Evolutionary conservation across 2,113 vertebrate species (phyloP).

Genomic region (Etheostoma spectabile): DNA sequence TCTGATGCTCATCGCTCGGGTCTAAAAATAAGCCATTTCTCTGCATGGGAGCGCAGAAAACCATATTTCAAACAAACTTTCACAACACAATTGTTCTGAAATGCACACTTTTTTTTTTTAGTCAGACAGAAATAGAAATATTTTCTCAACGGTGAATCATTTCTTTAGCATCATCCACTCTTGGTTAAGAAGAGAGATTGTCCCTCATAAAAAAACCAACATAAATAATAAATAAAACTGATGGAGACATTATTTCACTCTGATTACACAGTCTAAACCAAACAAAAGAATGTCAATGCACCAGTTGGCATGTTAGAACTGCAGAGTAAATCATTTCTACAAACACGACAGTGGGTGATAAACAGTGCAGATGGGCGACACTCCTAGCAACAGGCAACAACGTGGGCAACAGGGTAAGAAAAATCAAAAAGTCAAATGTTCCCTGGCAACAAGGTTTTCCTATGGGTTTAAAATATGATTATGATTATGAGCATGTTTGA

Average conservation of each 20-base stretch:
- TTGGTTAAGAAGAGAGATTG: background rate
- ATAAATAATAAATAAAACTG: background rate
- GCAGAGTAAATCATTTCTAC: conserved; percentile 31
- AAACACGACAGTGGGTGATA: conserved; percentile 45
- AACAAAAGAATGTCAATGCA: conserved; percentile 33
- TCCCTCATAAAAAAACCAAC: background rate
- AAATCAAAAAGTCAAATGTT: conserved; percentile 36
- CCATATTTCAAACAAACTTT: conserved; percentile 29
- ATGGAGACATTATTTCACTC: conserved; percentile 26
- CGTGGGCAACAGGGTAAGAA: conserved; percentile 43
- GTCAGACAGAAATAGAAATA: conserved; percentile 42
- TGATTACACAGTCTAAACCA: conserved; percentile 51
- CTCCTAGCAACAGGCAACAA: conserved; percentile 69
- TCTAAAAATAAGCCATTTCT: conserved; percentile 39
- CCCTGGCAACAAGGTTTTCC: conserved; percentile 62
- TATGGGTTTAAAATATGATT: conserved; percentile 37
- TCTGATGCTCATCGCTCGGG: conserved; percentile 15
- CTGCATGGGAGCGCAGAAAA: background rate
- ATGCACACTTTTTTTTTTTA: conserved; percentile 10
- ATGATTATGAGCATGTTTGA: conserved; percentile 2
- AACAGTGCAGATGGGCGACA: conserved; percentile 55
- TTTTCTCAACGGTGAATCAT: background rate
- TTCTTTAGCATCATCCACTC: conserved; percentile 18
- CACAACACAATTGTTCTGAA: conserved; percentile 22
- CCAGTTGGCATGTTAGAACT: conserved; percentile 19